Base-by-base conservation (phyloP, 2,113 vertebrate species). In the Gambusia affinis region DNA sequence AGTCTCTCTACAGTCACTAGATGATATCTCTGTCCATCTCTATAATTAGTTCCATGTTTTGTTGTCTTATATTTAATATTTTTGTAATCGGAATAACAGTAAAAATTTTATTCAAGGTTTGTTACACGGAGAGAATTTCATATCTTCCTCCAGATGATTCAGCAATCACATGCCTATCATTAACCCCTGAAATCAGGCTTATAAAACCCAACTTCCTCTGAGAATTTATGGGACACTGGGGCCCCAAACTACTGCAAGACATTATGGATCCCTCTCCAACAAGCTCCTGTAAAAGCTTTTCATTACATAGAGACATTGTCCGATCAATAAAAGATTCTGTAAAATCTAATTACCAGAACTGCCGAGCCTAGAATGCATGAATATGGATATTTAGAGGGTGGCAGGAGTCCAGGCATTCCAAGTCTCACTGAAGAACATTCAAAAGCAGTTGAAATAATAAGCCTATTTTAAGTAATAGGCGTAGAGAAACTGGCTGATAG, bases 281-380 rank as follows among this genome's bases (percentile, higher is more conserved):
- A 90, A 92, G 87, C 75, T 85, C 86, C 86, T 85, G 83, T 85
- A 88, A 93, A 93, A 91, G 90, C 91, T 90, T 94, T 93, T 93
- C 92, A 93, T 93, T 92, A 91, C 90, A 90, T 65, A 71, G 79
- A 90, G 88, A 89, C 83, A 87, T 89, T 42, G 62, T 64, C 65
- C 75, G 31, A 90, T 93, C 92, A 88, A 92, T 92, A 91, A 15
- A 70, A 82, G 69, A 54, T 61, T 65, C 3, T 15, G 54, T 67
- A 66, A 83, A 90, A 91, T 87, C 82, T 83, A 84, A 91, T 92
- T 73, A 92, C 78, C 60, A 82, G 79, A 92, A 82, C 7, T 68
- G 67, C 60, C 30, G 31, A 1, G 27, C 35, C 74, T 69, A 31
- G 54, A 75, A 85, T 81, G 81, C 76, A 81, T 62, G 30, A 35